Base-by-base conservation (phyloP, 2,113 vertebrate species). In the Paradisaea rubra region DNA sequence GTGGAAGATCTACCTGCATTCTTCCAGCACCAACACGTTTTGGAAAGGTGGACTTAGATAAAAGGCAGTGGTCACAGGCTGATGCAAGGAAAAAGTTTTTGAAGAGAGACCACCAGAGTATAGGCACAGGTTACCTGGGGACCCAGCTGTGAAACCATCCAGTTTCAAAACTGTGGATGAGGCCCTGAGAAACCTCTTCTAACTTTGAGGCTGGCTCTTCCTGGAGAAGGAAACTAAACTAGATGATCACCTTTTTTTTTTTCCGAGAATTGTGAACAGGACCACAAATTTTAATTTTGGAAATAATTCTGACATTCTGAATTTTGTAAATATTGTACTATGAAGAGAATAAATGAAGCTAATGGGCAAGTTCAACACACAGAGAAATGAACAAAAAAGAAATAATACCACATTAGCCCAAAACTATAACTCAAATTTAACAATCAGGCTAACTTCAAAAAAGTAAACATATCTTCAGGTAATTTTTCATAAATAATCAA, bases 51-150 rank as follows among this genome's bases (percentile, higher is more conserved):
- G 31, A 22, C n/a, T 31, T 33, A 6, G 27, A 33, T 23, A 37
- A 25, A 53, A 44, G 11, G 35, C 71, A 76, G 16, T 1, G 25
- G 18, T 21, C n/a, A 59, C 0, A 0, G 61, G 25, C 17, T 61
- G 64, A 27, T 3, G 0, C 10, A 70, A 54, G 23, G 30, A 35
- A 54, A 44, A 56, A 9, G 7, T 1, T 44, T 7, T 13, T 30
- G 18, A 37, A 16, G 23, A 1, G 2, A 60, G 31, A 35, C 22
- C 22, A 59, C 25, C 35, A 53, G 22, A 33, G 69, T 24, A 42
- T 3, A 35, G 25, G 19, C n/a, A 73, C 28, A 42, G 20, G 11
- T 4, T 86, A 19, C 17, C 35, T 27, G 35, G 21, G 28, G 22
- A 84, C 14, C 3, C 3, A 8, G 14, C 23, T 56, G 57, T 1